A percentile compares a stretch with the other conserved stretches of the same genome.
These are phyloP conservation scores for Anas georgica DNA, from an alignment of 2,797 vertebrate species.

Conservation along the genomic window DNA sequence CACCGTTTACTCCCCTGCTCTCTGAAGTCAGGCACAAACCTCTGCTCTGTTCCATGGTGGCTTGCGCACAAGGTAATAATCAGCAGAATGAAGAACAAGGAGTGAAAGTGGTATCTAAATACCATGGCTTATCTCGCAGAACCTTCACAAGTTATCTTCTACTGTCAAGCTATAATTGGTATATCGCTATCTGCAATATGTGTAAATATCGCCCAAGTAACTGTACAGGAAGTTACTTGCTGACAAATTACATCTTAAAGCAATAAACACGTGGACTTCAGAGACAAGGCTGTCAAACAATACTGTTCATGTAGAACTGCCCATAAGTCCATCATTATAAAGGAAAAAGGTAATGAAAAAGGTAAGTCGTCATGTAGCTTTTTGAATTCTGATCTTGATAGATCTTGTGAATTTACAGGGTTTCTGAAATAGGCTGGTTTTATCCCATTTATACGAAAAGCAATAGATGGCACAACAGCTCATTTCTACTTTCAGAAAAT, in stretches of 20 bases:
- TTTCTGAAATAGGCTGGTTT: neutral
- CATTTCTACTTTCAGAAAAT: neutral
- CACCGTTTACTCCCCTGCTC: neutral
- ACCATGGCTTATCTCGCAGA: neutral
- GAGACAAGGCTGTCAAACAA: neutral
- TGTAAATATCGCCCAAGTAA: neutral
- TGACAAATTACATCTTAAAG: neutral
- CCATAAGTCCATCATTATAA: neutral
- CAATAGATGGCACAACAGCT: neutral
- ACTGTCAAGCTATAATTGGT: neutral
- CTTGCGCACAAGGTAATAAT: neutral
- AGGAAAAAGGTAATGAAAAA: neutral
- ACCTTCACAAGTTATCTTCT: neutral
- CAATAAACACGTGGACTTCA: neutral
- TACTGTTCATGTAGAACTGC: neutral
- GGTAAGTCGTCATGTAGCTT: neutral
- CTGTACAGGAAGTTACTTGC: neutral
- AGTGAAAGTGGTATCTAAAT: neutral
- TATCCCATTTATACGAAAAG: neutral
- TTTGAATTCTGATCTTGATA: neutral
- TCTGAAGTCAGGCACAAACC: neutral
- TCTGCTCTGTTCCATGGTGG: neutral
- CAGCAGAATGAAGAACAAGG: neutral
- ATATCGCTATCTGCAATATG: no score
- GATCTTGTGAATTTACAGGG: neutral